Percentiles rank a stretch among this genome's conserved stretches.
These are phyloP conservation scores for Mythimna impura DNA, from an alignment of 2,888 invertebrate genomes.

Conservation along the genomic window DNA sequence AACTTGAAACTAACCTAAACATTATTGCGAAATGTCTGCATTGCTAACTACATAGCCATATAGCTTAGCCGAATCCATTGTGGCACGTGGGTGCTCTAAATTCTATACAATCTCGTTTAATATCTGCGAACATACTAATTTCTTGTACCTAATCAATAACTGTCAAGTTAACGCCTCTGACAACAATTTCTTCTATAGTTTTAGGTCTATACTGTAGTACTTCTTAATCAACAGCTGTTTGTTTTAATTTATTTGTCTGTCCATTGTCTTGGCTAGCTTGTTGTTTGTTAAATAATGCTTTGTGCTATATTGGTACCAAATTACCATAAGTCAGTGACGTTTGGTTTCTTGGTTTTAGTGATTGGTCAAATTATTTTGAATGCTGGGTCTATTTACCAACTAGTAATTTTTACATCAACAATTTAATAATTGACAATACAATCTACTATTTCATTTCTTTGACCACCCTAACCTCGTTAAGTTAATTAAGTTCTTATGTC, in stretches of 20 bases:
- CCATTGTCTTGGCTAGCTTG: constrained; percentile 1
- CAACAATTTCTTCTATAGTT: constrained; percentile 43
- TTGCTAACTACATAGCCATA: constrained; percentile 55
- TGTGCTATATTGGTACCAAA: constrained; percentile 5
- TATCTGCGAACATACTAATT: constrained; percentile 40
- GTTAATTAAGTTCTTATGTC: constrained; percentile 49
- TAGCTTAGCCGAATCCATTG: constrained; percentile 42
- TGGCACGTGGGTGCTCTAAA: constrained; percentile 69
- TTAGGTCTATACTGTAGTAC: constrained; percentile 23
- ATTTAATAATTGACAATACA: not conserved
- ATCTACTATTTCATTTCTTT: constrained; percentile 27
- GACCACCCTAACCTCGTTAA: constrained; percentile 22
- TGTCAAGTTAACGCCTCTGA: constrained; percentile 35
- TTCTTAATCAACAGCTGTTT: constrained; percentile 41
- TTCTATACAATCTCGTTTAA: constrained; percentile 49
- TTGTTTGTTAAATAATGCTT: constrained; percentile 15
- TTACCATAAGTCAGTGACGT: constrained; percentile 2
- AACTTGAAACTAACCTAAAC: constrained; percentile 54
- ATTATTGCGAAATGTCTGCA: constrained; percentile 61
- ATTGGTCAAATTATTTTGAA: not conserved
- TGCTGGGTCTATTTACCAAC: constrained; percentile 1
- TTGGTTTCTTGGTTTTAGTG: not conserved
- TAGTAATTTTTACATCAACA: constrained; percentile 4
- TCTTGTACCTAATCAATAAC: constrained; percentile 47
- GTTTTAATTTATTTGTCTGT: constrained; percentile 21